Conservation (phyloP, 2,888 invertebrate genomes). For the Drosophila neutralis region DNA sequence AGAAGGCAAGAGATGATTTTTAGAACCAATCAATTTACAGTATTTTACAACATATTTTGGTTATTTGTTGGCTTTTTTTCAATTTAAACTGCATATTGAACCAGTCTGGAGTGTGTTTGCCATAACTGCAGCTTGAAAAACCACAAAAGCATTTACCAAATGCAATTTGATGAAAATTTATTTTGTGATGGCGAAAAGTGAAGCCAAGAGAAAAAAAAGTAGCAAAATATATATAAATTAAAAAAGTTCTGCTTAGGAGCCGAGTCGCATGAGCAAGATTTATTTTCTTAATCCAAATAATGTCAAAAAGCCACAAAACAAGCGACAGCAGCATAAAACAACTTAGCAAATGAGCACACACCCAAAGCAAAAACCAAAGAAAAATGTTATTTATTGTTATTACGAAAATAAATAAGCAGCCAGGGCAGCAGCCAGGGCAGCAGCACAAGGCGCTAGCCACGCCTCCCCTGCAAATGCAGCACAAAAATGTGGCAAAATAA, state of each 20-base stretch:
- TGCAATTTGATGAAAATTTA: conserved; percentile 3
- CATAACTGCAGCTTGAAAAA: conserved; percentile 13
- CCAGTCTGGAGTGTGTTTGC: background rate
- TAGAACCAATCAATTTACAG: background rate
- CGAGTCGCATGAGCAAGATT: conserved; percentile 56
- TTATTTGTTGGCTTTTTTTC: conserved; percentile 21
- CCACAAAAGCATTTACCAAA: background rate
- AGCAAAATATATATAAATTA: conserved; percentile 25
- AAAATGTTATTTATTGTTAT: conserved; percentile 80
- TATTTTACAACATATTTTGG: background rate
- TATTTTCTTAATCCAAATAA: conserved; percentile 79
- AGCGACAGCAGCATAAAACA: conserved; percentile 79
- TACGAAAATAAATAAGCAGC: conserved; percentile 79
- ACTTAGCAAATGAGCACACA: conserved; percentile 70
- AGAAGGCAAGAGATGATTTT: background rate
- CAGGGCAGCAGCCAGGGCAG: conserved; percentile 28
- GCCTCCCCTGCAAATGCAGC: conserved; percentile 50
- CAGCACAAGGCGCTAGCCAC: conserved; percentile 35
- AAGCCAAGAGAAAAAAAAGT: background rate
- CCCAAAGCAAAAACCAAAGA: conserved; percentile 57
- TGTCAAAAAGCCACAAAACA: conserved; percentile 80
- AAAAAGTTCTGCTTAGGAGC: conserved; percentile 38
- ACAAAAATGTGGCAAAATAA: conserved; percentile 72
- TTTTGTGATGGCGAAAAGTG: background rate
- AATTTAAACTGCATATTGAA: conserved; percentile 34